Evolutionary conservation across 2,797 vertebrate genomes (phyloP).

Genomic region (Borostomias antarcticus): DNA sequence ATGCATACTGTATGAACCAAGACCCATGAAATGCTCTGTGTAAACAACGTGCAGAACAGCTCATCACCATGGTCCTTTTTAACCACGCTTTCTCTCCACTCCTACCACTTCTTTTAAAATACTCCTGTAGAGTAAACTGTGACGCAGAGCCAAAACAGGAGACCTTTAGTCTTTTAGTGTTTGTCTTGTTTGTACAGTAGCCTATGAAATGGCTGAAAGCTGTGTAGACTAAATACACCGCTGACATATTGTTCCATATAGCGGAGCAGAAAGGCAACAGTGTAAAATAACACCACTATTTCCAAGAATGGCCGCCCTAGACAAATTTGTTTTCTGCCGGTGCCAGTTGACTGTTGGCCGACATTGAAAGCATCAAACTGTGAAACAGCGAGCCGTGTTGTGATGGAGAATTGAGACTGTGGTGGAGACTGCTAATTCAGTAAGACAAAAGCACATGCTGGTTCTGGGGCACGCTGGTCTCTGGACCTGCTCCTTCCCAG

Average conservation of each 20-base stretch:
- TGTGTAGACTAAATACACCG: background rate
- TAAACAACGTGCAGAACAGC: background rate
- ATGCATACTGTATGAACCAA: background rate
- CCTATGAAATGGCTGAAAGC: background rate
- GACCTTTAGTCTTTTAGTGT: background rate
- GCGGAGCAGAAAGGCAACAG: background rate
- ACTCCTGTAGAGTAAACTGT: conserved; percentile 26
- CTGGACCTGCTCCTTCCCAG: no score
- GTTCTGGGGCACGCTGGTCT: no score
- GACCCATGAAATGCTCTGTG: background rate
- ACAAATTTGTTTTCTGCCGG: conserved; percentile 34
- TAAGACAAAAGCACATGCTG: no score
- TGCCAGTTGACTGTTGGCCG: conserved; percentile 32
- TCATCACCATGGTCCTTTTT: background rate
- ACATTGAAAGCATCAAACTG: background rate
- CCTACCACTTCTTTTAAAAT: conserved; percentile 1
- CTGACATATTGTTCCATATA: no score
- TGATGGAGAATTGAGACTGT: background rate
- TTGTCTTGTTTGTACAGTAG: background rate
- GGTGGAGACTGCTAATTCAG: conserved; percentile 35
- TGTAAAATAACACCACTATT: conserved; percentile 52
- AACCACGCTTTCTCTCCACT: background rate
- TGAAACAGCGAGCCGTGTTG: background rate
- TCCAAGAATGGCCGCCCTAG: conserved; percentile 43
- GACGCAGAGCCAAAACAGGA: background rate